Evolutionary conservation across 2,888 invertebrate species (phyloP), one percentile per base, ranked within the genome.

Genomic region (Drosophila austrosaltans): DNA sequence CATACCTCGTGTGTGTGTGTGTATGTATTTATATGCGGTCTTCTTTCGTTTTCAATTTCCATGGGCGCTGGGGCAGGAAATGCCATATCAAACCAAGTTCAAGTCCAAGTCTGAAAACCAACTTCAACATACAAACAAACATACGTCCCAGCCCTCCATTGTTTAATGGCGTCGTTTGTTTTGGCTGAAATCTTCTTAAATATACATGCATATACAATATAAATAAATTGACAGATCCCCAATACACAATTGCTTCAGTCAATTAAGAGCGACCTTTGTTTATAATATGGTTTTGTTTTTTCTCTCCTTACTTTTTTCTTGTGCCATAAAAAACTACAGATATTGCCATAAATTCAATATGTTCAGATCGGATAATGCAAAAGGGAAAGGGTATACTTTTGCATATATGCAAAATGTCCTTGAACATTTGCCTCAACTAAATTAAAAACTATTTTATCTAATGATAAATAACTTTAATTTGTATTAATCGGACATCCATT

Each of bases 51-150:
- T 57, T 57, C 57, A 53, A 57, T 39, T 57, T 57, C 39, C 57
- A 57, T 57, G 39, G 39, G 39, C 57, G 57, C 57, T 57, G 39
- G 22, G 56, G 65, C 65, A 65, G 65, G 65, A 65, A 65, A 65
- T 53, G 59, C 53, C 65, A 48, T 53, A 65, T 59, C 65, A 65
- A 65, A 44, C 53, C 36, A 48, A 48, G 32, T 57, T 57, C 56
- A 57, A 57, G 56, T 57, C 32, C 36, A 22, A 57, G 20, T 57
- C 22, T 8, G 16, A 30, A 56, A 32, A 7, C 30, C 32, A 56
- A 56, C 28, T 16, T 16, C 32, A 57, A 57, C 36, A 16, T 16
- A 36, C 20, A 20, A 22, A 57, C 10, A 22, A 3, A 2, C 16
- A 56, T 20, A 22, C 12, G 57, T 57, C 57, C 57, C 39, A 39